Evolutionary conservation across 2,888 invertebrate genomes (phyloP), one percentile per base, ranked within the genome.

Genomic region (Eupeodes latifasciatus): DNA sequence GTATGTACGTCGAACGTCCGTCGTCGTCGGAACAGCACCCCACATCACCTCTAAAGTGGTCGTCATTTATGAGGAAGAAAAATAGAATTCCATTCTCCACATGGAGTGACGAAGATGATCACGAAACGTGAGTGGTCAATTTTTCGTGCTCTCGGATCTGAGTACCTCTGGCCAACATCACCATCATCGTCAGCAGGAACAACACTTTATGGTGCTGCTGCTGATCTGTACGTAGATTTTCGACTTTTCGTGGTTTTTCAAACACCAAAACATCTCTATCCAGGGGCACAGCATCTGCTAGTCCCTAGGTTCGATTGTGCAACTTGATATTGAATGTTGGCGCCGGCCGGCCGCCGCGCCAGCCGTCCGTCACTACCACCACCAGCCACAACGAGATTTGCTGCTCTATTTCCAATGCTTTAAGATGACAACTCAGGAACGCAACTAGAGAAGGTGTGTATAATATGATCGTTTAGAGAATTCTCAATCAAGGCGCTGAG

Each of bases 251-350:
- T 74, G 27, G 40, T 40, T 62, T 11, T 71, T 75, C 49, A 67
- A 27, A 27, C 27, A 27, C 2, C 27, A 27, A 81, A 83, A 82
- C 27, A 44, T 64, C 55, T 77, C 69, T 76, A 71, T 59, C 62
- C 85, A 76, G 75, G 80, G 81, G 74, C 66, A 78, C 69, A 78
- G 66, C 67, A 49, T 64, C 10, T 4, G 11, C 5, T 12, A 12
- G 19, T 11, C 40, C 5, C 57, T 59, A 11, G 76, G 53, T 61
- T 57, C 34, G 66, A 79, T 79, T 53, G 47, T 79, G 83, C 83
- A 83, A 87, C 27, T 81, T 67, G 87, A 87, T 87, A 87, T 84
- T 83, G 87, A 77, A 79, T 64, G 59, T 49, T 62, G 88, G 85
- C 85, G 88, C 84, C 36, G 67, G 9, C 10, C 27, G 40, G n/a